A percentile compares a stretch with the other conserved stretches of the same genome.
Conservation (phyloP, 2,888 invertebrate species). For the Helleia helle region DNA sequence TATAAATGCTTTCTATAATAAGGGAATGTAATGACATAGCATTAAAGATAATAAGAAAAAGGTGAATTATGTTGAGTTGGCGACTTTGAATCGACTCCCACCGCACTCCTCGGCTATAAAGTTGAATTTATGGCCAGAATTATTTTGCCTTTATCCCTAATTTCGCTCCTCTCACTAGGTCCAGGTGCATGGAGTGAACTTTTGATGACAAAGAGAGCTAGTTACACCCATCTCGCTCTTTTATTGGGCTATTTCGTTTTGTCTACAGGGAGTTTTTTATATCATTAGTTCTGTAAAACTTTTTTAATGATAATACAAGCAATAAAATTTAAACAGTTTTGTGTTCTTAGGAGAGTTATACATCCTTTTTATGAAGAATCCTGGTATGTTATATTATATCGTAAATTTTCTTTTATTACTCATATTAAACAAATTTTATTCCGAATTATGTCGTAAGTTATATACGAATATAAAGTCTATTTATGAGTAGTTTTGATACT, state of each 20-base stretch:
- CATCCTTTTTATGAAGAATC: slow-evolving; percentile 24
- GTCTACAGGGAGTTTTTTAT: slow-evolving; percentile 1
- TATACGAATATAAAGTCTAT: too few relatives aligned
- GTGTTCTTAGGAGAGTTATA: slow-evolving; percentile 15
- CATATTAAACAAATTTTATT: too few relatives aligned
- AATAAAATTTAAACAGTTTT: neutral
- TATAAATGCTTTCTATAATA: too few relatives aligned
- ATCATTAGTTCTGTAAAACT: neutral
- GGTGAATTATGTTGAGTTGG: slow-evolving; percentile 70
- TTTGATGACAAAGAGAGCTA: slow-evolving; percentile 39
- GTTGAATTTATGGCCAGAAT: slow-evolving; percentile 67
- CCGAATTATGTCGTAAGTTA: too few relatives aligned
- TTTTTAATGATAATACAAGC: slow-evolving; percentile 5
- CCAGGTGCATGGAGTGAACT: slow-evolving; percentile 60
- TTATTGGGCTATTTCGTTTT: slow-evolving; percentile 44
- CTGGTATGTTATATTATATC: too few relatives aligned
- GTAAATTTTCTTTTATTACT: too few relatives aligned
- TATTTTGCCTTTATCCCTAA: slow-evolving; percentile 61
- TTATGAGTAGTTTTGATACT: too few relatives aligned
- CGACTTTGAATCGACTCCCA: slow-evolving; percentile 37
- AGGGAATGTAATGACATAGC: slow-evolving; percentile 46
- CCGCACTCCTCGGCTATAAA: slow-evolving; percentile 52
- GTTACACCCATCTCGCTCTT: slow-evolving; percentile 35
- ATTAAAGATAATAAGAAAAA: slow-evolving; percentile 72
- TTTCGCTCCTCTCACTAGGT: slow-evolving; percentile 46